phyloP scores from a whole-genome alignment of 2,797 vertebrate species.

The Girardinus metallicus region DNA sequence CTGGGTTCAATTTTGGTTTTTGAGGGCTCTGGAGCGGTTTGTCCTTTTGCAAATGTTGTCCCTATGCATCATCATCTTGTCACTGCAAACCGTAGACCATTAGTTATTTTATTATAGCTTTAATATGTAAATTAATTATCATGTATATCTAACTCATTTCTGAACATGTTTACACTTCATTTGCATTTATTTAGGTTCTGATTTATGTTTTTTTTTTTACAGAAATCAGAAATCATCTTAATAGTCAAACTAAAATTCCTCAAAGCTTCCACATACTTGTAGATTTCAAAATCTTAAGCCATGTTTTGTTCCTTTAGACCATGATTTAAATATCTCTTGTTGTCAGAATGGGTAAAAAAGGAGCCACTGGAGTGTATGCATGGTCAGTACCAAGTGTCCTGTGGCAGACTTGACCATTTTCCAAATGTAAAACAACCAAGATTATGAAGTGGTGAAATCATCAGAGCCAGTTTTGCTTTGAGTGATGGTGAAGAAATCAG shows the following conservation, averaged over 20 bases:
- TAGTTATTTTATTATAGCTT: not conserved
- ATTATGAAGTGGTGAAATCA: not conserved
- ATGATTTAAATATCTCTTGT: not conserved
- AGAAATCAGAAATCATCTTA: not conserved
- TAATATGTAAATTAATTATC: not conserved
- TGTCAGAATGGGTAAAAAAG: not conserved
- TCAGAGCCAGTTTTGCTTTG: not conserved
- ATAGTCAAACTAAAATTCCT: not conserved
- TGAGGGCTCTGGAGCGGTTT: not conserved
- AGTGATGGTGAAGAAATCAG: not conserved
- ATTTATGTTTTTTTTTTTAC: not conserved
- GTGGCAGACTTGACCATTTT: not conserved
- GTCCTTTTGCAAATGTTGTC: not conserved
- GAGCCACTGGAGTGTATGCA: not conserved
- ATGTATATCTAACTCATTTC: not conserved
- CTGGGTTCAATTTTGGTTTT: not conserved
- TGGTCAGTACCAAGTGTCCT: not conserved
- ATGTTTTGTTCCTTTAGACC: not conserved
- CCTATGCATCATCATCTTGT: not conserved
- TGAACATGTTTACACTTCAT: not conserved
- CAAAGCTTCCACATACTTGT: not conserved
- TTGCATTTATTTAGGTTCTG: not conserved
- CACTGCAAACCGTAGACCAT: not conserved
- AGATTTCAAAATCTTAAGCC: not conserved
- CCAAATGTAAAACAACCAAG: not conserved